A percentile compares a stretch with the other conserved stretches of the same genome.
phyloP scores from a whole-genome alignment of 2,797 vertebrate species.

The Gobio occitaniae region DNA sequence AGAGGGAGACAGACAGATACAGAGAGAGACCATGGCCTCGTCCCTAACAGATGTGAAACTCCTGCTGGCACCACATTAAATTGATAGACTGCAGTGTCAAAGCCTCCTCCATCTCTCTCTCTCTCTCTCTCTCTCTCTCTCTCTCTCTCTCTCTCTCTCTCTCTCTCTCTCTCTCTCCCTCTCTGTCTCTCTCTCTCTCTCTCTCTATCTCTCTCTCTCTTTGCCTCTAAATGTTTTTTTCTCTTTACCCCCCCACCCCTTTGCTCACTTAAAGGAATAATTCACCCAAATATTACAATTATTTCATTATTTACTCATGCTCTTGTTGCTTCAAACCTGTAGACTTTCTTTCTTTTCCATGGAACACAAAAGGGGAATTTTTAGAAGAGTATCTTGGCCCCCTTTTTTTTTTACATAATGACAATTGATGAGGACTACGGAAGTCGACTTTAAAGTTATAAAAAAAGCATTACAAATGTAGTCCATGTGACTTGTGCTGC shows the following conservation, averaged over 20 bases:
- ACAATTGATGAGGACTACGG: neutral
- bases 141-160: conserved; percentile 5
- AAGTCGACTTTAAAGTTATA: neutral
- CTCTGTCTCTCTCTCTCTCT: conserved; percentile 29
- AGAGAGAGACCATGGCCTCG: conserved; percentile 44
- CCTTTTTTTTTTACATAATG: neutral
- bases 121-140: conserved; percentile 29
- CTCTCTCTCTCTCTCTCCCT: conserved; percentile 29
- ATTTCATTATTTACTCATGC: neutral
- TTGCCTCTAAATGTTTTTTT: neutral
- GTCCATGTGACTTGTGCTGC: neutral
- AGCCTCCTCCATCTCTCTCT: conserved; percentile 39
- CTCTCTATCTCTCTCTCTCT: conserved; percentile 14
- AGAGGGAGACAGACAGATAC: conserved; percentile 30
- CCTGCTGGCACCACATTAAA: conserved; percentile 60
- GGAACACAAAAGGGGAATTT: neutral
- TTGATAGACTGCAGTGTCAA: conserved; percentile 60
- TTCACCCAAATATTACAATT: neutral
- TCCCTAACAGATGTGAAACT: conserved; percentile 59
- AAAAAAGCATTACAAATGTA: neutral
- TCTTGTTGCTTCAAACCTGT: neutral
- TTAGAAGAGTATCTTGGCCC: neutral
- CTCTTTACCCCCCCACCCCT: neutral
- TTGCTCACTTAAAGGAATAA: neutral
- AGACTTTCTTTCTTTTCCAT: neutral